Conservation (phyloP, 1,140 invertebrate genomes). For the Drosophila bipectinata region DNA sequence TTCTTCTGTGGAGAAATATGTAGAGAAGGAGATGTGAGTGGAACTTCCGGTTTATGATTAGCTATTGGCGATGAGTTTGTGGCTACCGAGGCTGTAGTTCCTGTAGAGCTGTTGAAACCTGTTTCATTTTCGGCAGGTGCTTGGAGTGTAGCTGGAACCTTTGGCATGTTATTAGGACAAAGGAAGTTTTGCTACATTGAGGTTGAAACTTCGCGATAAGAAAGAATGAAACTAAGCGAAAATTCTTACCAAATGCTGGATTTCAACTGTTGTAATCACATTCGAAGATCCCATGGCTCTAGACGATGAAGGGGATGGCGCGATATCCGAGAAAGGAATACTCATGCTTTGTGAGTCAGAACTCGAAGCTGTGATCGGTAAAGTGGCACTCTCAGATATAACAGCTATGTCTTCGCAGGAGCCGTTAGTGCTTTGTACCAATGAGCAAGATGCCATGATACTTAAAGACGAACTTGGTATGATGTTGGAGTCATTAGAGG, state of each 20-base stretch:
- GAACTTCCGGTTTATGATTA: slow-evolving; percentile 37
- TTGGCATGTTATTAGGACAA: slow-evolving; percentile 51
- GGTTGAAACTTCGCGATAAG: not conserved
- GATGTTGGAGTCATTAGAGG: slow-evolving; percentile 26
- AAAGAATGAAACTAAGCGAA: not conserved
- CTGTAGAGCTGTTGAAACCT: slow-evolving; percentile 62
- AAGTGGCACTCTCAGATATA: slow-evolving; percentile 43
- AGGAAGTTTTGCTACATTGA: slow-evolving; percentile 46
- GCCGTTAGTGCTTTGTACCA: slow-evolving; percentile 33
- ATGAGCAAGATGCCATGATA: slow-evolving; percentile 52
- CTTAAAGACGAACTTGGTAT: slow-evolving; percentile 56
- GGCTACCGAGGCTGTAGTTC: slow-evolving; percentile 65
- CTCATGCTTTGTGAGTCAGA: slow-evolving; percentile 43
- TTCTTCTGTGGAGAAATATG: slow-evolving; percentile 49
- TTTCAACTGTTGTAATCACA: slow-evolving; percentile 60
- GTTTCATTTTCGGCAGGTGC: slow-evolving; percentile 43
- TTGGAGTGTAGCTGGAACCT: slow-evolving; percentile 22
- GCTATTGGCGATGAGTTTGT: slow-evolving; percentile 55
- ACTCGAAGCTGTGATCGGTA: slow-evolving; percentile 53
- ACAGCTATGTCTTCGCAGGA: slow-evolving; percentile 35
- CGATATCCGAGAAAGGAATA: slow-evolving; percentile 57
- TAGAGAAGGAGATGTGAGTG: slow-evolving; percentile 20
- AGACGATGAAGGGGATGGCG: slow-evolving; percentile 63
- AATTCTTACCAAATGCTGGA: slow-evolving; percentile 58
- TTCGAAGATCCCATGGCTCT: slow-evolving; percentile 60